phyloP scores from a whole-genome alignment of 2,888 invertebrate species.

The Pecten maximus region DNA sequence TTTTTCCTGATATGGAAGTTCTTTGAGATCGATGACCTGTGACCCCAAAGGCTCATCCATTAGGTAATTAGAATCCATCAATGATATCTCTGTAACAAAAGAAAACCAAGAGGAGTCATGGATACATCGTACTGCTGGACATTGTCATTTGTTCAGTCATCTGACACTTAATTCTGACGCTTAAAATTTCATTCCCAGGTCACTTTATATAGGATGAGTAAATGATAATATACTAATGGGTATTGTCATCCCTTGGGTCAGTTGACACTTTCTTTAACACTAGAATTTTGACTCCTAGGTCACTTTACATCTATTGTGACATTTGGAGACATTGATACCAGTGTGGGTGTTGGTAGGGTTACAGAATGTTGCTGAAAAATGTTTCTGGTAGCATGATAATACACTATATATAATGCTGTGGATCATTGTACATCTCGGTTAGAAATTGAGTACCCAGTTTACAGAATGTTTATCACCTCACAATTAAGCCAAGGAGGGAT shows the following conservation, averaged over 20 bases:
- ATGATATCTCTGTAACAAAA: conserved; percentile 74
- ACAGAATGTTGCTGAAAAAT: background rate
- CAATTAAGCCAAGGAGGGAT: no score
- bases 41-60: conserved; percentile 79
- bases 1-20: conserved; percentile 62
- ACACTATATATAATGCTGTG: background rate
- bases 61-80: conserved; percentile 82
- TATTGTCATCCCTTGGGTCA: background rate
- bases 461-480: no score
- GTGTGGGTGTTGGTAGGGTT: background rate
- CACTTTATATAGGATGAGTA: no score
- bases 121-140: background rate
- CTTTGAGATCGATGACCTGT: conserved; percentile 61
- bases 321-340: background rate
- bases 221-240: background rate
- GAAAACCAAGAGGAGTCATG: background rate
- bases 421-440: background rate
- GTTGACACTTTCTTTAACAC: background rate
- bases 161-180: no score
- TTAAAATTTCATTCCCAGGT: no score
- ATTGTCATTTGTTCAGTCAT: no score
- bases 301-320: background rate
- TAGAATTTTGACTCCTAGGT: background rate
- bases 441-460: background rate
- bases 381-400: background rate